Base-by-base conservation (phyloP, 2,797 vertebrate genomes). In the Lateolabrax maculatus region DNA sequence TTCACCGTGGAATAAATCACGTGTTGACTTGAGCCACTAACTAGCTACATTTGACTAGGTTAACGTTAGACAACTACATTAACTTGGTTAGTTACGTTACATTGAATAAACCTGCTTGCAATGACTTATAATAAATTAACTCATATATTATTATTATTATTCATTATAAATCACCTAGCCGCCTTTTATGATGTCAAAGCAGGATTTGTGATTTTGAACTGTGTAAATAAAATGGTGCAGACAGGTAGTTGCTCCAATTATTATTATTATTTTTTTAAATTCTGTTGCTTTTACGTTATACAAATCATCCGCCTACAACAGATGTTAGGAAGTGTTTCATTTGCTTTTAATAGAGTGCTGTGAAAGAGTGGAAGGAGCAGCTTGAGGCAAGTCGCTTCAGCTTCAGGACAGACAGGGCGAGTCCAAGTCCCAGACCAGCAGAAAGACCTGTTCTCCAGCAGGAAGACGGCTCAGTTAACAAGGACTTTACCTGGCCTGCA, bases 381-480 rank as follows among this genome's bases (percentile, higher is more conserved):
- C 55, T 63, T 31, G 25, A 66, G 3, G 2, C 31, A 70, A 44
- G 15, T 3, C 21, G 60, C 23, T 46, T 44, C 52, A 58, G 27
- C 37, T 29, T 39, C 46, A 57, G 15, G 27, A 18, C 41, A 52
- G 55, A 37, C 58, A 82, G 43, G 39, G 6, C 10, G 25, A 21
- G 65, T 65, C 37, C 58, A 36, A 18, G 62, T 72, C 58, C 49
- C 66, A 75, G 62, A 60, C 61, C 71, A 69, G 77, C 64, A 71
- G 70, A 34, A 19, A 55, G 44, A 34, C 18, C 31, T 13, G 60
- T 53, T 57, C 23, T 34, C 63, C 36, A 57, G 9, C 31, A n/a
- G 55, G 60, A 36, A 1, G 52, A 15, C 29, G 39, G 12, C 39
- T 71, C 46, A 37, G 19, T n/a, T n/a, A 57, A 18, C 52, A n/a